These are phyloP conservation scores for Acholoe squamosa DNA, from an alignment of 2,888 invertebrate genomes.

Conservation along the genomic window DNA sequence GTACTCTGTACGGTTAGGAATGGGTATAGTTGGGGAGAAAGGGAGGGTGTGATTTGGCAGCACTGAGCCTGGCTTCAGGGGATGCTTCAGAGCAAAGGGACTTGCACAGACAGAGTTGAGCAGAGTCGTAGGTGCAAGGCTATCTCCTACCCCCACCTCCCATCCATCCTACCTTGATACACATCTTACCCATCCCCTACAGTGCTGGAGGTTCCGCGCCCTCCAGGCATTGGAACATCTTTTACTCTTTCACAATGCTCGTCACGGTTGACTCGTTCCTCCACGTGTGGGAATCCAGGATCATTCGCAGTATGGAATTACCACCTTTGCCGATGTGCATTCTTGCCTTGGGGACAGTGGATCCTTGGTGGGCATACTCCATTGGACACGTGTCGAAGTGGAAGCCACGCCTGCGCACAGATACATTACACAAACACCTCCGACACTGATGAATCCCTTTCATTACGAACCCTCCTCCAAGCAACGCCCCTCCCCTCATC, in stretches of 20 bases:
- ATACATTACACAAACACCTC: conserved; percentile 48
- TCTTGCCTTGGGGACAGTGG: neutral
- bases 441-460: conserved; percentile 12
- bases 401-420: neutral
- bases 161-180: neutral
- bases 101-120: neutral
- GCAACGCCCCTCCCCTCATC: conserved; percentile 6
- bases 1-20: neutral
- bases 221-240: neutral
- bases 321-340: conserved; percentile 1
- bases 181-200: neutral
- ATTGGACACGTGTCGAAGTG: neutral
- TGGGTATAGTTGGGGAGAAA: neutral
- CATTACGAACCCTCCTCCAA: neutral
- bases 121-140: neutral
- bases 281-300: neutral
- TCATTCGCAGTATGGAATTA: conserved; percentile 7
- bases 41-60: conserved; percentile 13
- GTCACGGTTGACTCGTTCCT: neutral
- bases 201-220: neutral
- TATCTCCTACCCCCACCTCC: neutral
- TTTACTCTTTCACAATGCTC: conserved; percentile 1
- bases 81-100: neutral
- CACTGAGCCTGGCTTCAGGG: conserved; percentile 20
- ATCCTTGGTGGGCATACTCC: neutral